These are phyloP conservation scores for Nesidiocoris tenuis DNA, from an alignment of 2,888 invertebrate genomes.

Conservation along the genomic window DNA sequence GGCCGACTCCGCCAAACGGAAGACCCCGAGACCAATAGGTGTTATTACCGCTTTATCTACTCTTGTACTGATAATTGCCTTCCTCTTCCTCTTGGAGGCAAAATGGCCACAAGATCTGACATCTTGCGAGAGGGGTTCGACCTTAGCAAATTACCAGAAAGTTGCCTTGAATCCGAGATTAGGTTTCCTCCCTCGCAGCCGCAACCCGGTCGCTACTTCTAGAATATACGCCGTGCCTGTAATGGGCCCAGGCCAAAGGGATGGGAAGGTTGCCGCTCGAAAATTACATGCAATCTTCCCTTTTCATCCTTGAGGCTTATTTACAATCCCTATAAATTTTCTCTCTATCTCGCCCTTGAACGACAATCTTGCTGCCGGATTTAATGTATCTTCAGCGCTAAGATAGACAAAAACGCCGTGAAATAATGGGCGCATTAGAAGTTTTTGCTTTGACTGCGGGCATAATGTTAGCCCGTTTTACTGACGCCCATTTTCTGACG, in stretches of 20 bases:
- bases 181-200: neutral
- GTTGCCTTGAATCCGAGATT: neutral
- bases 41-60: constrained; percentile 26
- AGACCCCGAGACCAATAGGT: constrained; percentile 8
- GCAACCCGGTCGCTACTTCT: neutral
- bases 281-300: neutral
- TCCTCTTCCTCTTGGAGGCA: too few species aligned
- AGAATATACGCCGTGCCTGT: neutral
- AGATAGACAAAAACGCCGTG: neutral
- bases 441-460: too few species aligned
- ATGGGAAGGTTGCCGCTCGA: neutral
- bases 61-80: constrained; percentile 28
- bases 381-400: neutral
- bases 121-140: neutral
- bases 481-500: too few species aligned
- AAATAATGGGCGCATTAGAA: too few species aligned
- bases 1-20: neutral
- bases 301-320: neutral
- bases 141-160: neutral
- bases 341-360: neutral
- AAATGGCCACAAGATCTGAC: neutral
- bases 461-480: too few species aligned
- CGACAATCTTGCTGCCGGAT: neutral
- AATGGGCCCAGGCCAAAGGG: neutral
- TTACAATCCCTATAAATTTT: neutral